Percentiles rank a stretch among this genome's conserved stretches.
These are phyloP conservation scores for Malurus elegans DNA, from an alignment of 2,113 vertebrate species.

Conservation along the genomic window DNA sequence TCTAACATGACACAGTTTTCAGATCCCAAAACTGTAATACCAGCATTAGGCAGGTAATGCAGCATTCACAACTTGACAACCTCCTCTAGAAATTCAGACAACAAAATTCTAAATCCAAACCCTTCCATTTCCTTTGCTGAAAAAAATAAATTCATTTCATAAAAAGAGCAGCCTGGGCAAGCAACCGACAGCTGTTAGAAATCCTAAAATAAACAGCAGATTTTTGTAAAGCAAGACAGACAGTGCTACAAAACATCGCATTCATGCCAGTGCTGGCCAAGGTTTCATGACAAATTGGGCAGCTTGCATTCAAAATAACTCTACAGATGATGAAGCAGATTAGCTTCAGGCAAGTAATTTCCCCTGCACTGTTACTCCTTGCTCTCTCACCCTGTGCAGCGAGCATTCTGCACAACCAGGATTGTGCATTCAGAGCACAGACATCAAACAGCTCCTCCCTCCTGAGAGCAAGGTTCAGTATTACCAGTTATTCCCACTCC, in stretches of 20 bases:
- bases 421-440: not conserved
- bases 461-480: not conserved
- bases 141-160: not conserved
- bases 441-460: not conserved
- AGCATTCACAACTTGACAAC: not conserved
- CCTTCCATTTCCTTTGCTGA: not conserved
- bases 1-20: not conserved
- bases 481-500: not conserved
- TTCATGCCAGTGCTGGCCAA: conserved; percentile 50
- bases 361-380: not conserved
- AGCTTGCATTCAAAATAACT: conserved; percentile 38
- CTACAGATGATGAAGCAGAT: conserved; percentile 26
- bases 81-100: not conserved
- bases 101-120: not conserved
- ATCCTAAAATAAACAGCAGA: conserved; percentile 44
- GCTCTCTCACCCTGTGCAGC: not conserved
- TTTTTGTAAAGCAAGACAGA: conserved; percentile 51
- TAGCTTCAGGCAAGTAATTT: conserved; percentile 33
- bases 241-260: conserved; percentile 32
- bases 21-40: not conserved
- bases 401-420: not conserved
- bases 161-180: conserved; percentile 51
- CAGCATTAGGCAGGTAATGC: not conserved
- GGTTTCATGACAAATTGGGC: conserved; percentile 49
- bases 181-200: conserved; percentile 19